A percentile compares a stretch with the other conserved stretches of the same genome.
Conservation (phyloP, 2,113 vertebrate genomes). For the Haemorhous mexicanus region DNA sequence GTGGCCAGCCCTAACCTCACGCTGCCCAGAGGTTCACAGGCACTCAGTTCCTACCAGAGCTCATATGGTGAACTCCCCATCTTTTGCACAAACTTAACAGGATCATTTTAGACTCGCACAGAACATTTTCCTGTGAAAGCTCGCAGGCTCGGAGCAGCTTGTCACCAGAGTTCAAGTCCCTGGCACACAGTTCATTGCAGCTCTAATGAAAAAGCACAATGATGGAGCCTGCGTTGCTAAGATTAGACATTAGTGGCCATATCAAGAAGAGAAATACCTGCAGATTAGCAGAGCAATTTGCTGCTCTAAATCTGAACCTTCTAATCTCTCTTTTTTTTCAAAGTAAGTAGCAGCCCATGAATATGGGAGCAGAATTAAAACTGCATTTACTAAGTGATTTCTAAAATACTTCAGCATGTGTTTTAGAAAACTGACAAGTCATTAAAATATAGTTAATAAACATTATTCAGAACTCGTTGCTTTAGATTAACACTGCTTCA, state of each 20-base stretch:
- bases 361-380: conserved; percentile 67
- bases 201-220: conserved; percentile 44
- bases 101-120: not conserved
- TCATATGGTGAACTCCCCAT: not conserved
- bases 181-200: conserved; percentile 42
- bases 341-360: conserved; percentile 56
- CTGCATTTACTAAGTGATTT: conserved; percentile 68
- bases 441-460: conserved; percentile 73
- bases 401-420: conserved; percentile 65
- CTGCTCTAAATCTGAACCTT: conserved; percentile 67
- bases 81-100: not conserved
- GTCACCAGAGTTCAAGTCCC: conserved; percentile 45
- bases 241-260: conserved; percentile 46
- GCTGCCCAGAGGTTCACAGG: not conserved
- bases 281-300: conserved; percentile 70
- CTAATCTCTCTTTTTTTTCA: conserved; percentile 46
- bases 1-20: not conserved
- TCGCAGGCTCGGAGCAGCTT: not conserved
- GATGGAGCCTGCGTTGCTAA: not conserved
- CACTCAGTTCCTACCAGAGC: not conserved
- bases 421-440: conserved; percentile 64
- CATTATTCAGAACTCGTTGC: conserved; percentile 67
- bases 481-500: conserved; percentile 51
- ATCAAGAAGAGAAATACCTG: conserved; percentile 72
- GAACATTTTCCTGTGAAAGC: not conserved